Conservation (phyloP, 2,797 vertebrate genomes). For the Acanthurus tractus region DNA sequence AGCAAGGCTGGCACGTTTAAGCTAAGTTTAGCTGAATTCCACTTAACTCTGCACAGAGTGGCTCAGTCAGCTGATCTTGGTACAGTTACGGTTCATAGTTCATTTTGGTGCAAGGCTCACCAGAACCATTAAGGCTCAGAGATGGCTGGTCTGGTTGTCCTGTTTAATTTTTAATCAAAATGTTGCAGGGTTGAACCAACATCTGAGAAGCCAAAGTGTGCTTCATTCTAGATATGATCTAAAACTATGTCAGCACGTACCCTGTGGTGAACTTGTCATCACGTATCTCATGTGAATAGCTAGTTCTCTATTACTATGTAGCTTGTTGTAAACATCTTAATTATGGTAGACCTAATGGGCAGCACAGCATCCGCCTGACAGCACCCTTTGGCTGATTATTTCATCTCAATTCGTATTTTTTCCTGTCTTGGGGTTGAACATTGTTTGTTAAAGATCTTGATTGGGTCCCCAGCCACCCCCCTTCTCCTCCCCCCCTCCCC, state of each 20-base stretch:
- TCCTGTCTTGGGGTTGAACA: conserved; percentile 19
- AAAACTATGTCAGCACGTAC: not conserved
- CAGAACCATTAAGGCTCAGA: conserved; percentile 6
- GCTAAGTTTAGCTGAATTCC: conserved; percentile 40
- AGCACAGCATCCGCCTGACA: conserved; percentile 4
- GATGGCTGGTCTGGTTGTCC: conserved; percentile 23
- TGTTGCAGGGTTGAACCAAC: conserved; percentile 28
- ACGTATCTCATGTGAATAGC: not conserved
- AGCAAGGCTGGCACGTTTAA: conserved; percentile 33
- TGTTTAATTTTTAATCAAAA: conserved; percentile 52
- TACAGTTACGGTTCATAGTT: conserved; percentile 36
- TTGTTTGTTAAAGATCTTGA: conserved; percentile 51
- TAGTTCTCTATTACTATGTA: not conserved
- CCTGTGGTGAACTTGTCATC: not conserved
- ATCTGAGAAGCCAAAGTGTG: not conserved
- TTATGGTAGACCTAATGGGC: conserved; percentile 8
- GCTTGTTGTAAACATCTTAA: conserved; percentile 20
- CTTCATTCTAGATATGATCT: not conserved
- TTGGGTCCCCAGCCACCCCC: conserved; percentile 33
- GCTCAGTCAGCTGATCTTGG: conserved; percentile 35
- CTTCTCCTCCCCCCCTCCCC: no score
- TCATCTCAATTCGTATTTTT: conserved; percentile 25
- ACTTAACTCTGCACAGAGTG: conserved; percentile 19
- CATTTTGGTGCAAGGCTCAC: conserved; percentile 27
- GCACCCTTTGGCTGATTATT: conserved; percentile 4